phyloP scores from a whole-genome alignment of 1,140 invertebrate genomes.

The Trichonephila inaurata region DNA sequence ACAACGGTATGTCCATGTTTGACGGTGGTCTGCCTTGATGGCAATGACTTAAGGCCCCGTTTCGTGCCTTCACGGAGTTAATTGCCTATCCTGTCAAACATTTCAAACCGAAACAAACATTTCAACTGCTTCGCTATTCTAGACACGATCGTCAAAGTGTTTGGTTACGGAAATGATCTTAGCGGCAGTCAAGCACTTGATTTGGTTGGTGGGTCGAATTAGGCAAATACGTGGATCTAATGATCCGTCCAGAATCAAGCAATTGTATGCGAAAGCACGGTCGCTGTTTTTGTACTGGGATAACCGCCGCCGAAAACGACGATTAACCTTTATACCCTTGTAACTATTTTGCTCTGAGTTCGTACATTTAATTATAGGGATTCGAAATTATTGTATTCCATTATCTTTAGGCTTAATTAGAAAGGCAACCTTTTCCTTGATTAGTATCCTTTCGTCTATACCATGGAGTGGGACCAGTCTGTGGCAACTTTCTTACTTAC shows the following conservation, averaged over 20 bases:
- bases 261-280: constrained; percentile 33
- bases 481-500: not conserved
- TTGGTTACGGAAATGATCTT: constrained; percentile 57
- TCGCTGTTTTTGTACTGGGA: constrained; percentile 22
- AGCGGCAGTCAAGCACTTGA: constrained; percentile 56
- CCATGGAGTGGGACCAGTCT: not conserved
- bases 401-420: constrained; percentile 26
- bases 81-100: constrained; percentile 73
- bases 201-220: constrained; percentile 48
- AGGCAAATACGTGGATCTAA: constrained; percentile 69
- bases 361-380: constrained; percentile 48
- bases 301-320: constrained; percentile 8
- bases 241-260: constrained; percentile 33
- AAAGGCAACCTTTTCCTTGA: constrained; percentile 10
- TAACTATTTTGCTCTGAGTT: constrained; percentile 12
- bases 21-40: constrained; percentile 53
- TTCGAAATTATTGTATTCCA: constrained; percentile 33
- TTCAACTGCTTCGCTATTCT: constrained; percentile 57
- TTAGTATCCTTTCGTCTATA: not conserved
- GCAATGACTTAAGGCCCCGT: constrained; percentile 42
- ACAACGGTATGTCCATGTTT: constrained; percentile 53
- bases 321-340: constrained; percentile 23
- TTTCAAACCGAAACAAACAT: constrained; percentile 73
- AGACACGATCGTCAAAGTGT: constrained; percentile 65
- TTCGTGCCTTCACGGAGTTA: constrained; percentile 56